Evolutionary conservation across 2,113 vertebrate genomes (phyloP).

Genomic region (Zonotrichia leucophrys): DNA sequence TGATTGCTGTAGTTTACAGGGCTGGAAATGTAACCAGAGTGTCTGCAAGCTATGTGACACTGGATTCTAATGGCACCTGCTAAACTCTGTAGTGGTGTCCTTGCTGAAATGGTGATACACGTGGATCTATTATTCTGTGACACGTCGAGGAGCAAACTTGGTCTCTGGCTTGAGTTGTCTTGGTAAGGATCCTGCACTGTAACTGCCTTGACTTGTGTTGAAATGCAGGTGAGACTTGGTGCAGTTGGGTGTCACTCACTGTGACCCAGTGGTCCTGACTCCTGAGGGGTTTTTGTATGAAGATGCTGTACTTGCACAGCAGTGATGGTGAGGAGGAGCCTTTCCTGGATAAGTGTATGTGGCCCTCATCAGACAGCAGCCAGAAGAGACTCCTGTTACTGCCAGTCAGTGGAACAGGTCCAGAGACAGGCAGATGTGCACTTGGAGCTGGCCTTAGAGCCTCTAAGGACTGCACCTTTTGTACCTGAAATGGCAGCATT

Average conservation of each 20-base stretch:
- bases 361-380: background rate
- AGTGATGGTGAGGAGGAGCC: background rate
- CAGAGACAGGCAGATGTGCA: background rate
- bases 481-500: background rate
- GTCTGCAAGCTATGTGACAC: background rate
- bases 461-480: background rate
- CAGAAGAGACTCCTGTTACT: background rate
- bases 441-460: background rate
- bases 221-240: background rate
- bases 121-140: background rate
- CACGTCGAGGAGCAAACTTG: background rate
- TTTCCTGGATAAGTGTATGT: background rate
- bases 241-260: background rate
- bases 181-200: background rate
- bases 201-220: background rate
- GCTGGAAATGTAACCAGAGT: background rate
- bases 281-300: background rate
- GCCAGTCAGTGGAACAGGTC: background rate
- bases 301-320: background rate
- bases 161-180: background rate
- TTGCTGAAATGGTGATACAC: background rate
- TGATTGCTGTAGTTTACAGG: background rate
- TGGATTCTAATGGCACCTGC: background rate
- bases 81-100: background rate
- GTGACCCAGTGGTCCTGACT: background rate